phyloP scores from a whole-genome alignment of 1,140 invertebrate genomes.

The Manduca sexta region DNA sequence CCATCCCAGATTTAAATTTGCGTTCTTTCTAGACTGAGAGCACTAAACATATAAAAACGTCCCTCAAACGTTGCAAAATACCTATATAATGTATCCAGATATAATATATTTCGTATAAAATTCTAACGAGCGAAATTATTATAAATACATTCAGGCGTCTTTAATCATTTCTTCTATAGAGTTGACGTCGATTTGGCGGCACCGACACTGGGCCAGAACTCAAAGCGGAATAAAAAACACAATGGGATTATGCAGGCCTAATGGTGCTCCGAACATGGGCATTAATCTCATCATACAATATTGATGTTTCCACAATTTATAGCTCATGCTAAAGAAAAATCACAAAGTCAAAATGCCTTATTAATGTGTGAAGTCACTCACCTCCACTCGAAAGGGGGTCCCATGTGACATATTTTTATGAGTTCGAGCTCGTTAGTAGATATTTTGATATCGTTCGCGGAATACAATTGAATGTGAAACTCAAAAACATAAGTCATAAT shows the following conservation, averaged over 20 bases:
- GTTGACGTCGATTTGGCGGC: constrained; percentile 52
- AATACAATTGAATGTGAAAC: constrained; percentile 69
- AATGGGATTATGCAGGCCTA: constrained; percentile 66
- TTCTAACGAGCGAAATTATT: constrained; percentile 18
- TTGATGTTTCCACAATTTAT: constrained; percentile 68
- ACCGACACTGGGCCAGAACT: constrained; percentile 39
- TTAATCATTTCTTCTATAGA: constrained; percentile 26
- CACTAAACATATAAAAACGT: too few relatives aligned
- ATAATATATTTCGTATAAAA: neutral
- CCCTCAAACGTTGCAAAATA: too few relatives aligned
- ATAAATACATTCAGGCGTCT: constrained; percentile 31
- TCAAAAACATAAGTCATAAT: constrained; percentile 61
- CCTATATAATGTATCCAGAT: too few relatives aligned
- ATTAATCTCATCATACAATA: constrained; percentile 71
- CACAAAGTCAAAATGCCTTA: constrained; percentile 62
- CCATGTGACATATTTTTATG: constrained; percentile 59
- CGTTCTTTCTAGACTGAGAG: too few relatives aligned
- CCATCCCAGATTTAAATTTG: too few relatives aligned
- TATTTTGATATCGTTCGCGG: constrained; percentile 45
- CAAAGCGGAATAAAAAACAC: constrained; percentile 58
- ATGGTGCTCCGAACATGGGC: constrained; percentile 66
- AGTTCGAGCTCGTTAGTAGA: constrained; percentile 57
- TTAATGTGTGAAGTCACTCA: constrained; percentile 68
- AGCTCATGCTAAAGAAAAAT: constrained; percentile 45
- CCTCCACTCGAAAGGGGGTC: constrained; percentile 41